phyloP scores from a whole-genome alignment of 1,140 invertebrate species.

The Zelostemma sp. region DNA sequence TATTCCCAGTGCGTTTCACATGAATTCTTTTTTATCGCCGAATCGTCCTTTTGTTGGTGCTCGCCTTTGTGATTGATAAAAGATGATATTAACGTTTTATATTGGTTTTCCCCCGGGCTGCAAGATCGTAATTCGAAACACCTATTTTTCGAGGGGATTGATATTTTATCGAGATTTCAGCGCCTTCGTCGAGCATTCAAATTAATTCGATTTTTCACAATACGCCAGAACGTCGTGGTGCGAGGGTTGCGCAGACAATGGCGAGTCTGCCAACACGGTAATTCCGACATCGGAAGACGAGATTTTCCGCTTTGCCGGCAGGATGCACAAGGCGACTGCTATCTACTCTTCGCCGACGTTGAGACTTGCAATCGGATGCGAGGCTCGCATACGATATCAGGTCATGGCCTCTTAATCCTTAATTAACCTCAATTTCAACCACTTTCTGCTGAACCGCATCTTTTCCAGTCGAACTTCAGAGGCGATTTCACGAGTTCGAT shows the following conservation, averaged over 20 bases:
- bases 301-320: slow-evolving; percentile 34
- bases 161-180: not conserved
- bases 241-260: slow-evolving; percentile 30
- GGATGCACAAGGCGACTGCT: slow-evolving; percentile 31
- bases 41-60: slow-evolving; percentile 29
- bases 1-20: slow-evolving; percentile 36
- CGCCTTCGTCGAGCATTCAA: too few species aligned
- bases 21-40: slow-evolving; percentile 18
- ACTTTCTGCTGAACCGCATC: slow-evolving; percentile 30
- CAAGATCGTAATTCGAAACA: slow-evolving; percentile 19
- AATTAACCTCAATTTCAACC: slow-evolving; percentile 46
- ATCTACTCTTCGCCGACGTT: too few species aligned
- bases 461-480: slow-evolving; percentile 28
- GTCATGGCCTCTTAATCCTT: slow-evolving; percentile 41
- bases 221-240: too few species aligned
- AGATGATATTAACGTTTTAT: slow-evolving; percentile 39
- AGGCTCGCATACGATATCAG: slow-evolving; percentile 32
- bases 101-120: slow-evolving; percentile 24
- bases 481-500: slow-evolving; percentile 15
- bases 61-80: slow-evolving; percentile 33
- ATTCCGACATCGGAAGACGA: slow-evolving; percentile 35
- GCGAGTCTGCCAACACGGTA: slow-evolving; percentile 25
- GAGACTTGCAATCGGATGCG: slow-evolving; percentile 35
- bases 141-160: not conserved
- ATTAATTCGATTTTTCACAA: too few species aligned